Evolutionary conservation across 2,113 vertebrate genomes (phyloP).

Genomic region (Pandion haliaetus): DNA sequence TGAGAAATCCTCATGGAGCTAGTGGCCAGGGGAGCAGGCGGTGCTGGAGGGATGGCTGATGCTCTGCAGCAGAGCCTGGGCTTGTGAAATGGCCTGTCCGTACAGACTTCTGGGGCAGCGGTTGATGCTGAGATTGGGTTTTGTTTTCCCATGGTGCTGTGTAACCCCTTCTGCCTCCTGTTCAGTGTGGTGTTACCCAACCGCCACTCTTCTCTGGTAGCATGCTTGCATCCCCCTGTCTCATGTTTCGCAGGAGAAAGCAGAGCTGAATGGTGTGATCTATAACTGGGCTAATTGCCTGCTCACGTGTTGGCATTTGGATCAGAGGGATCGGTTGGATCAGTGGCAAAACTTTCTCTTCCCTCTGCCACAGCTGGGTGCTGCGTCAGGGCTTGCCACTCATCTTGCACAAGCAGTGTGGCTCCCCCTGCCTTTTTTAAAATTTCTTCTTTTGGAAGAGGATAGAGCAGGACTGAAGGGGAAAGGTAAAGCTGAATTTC

Average conservation of each 20-base stretch:
- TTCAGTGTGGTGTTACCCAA: not conserved
- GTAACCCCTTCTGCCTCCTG: not conserved
- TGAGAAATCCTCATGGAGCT: not conserved
- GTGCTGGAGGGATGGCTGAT: not conserved
- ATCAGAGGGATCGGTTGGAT: not conserved
- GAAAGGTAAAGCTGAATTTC: not conserved
- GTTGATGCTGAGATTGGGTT: not conserved
- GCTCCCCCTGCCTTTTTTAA: too few species aligned
- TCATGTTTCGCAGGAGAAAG: not conserved
- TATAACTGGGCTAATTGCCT: not conserved
- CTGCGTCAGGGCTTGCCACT: not conserved
- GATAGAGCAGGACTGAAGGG: not conserved
- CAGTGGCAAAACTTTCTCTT: not conserved
- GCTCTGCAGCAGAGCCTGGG: not conserved
- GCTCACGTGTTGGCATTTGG: not conserved
- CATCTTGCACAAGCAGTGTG: not conserved
- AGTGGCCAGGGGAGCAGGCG: not conserved
- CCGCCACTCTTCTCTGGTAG: not conserved
- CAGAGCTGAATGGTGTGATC: fast-evolving
- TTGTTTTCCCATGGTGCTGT: not conserved
- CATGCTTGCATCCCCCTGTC: not conserved
- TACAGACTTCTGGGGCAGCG: not conserved
- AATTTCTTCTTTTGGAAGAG: not conserved
- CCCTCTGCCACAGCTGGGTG: not conserved
- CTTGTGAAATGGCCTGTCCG: not conserved